Evolutionary conservation across 2,797 vertebrate genomes (phyloP).

Genomic region (Gadopsis marmoratus): DNA sequence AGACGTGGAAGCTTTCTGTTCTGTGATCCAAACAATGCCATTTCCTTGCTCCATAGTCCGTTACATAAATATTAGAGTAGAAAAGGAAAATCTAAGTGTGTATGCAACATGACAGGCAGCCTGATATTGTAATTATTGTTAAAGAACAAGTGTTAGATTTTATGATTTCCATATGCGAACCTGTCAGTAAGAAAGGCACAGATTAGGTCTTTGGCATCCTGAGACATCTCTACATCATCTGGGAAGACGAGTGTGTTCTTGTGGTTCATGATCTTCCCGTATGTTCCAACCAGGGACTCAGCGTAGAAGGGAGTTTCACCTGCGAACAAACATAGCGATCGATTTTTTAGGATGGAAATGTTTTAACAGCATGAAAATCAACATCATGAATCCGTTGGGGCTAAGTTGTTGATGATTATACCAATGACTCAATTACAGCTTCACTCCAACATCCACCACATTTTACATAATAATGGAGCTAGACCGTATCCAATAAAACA

Average conservation of each 20-base stretch:
- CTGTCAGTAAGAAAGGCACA: conserved; percentile 96
- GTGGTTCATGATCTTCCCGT: conserved; percentile 99
- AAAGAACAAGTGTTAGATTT: not conserved
- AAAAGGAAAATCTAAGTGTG: not conserved
- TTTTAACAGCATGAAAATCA: not conserved
- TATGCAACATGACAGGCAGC: not conserved
- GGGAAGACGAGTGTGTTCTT: conserved; percentile 94
- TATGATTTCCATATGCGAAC: conserved; percentile 69
- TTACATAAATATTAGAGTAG: not conserved
- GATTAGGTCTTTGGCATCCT: conserved; percentile 94
- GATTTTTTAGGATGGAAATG: not conserved
- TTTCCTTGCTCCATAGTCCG: not conserved
- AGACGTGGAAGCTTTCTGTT: not conserved
- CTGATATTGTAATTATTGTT: conserved; percentile 9
- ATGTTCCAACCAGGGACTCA: conserved; percentile 97
- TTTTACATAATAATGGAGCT: not conserved
- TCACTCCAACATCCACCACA: not conserved
- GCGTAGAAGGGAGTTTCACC: conserved; percentile 98
- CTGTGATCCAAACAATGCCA: not conserved
- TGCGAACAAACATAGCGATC: conserved; percentile 50
- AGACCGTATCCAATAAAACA: not conserved
- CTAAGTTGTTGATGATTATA: not conserved
- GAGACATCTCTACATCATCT: conserved; percentile 93
- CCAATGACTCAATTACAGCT: not conserved
- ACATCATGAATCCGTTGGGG: not conserved